Conservation (phyloP, 2,113 vertebrate genomes). For the Isichthys henryi region DNA sequence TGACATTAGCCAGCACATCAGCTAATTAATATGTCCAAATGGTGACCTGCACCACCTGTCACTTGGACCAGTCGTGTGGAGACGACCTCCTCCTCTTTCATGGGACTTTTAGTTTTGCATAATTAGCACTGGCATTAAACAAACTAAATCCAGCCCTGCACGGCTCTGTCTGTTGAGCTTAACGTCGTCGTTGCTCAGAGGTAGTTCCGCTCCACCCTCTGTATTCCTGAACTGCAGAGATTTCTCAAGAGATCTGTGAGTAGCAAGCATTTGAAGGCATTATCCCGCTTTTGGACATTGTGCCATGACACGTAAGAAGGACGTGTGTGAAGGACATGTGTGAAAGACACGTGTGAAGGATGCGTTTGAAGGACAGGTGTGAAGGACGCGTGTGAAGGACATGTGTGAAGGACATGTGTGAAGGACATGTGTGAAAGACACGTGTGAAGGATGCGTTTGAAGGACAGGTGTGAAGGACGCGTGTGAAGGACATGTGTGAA, state of each 20-base stretch:
- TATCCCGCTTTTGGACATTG: neutral
- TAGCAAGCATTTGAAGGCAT: neutral
- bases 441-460: neutral
- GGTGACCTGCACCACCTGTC: slow-evolving; percentile 54
- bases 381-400: neutral
- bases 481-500: no score
- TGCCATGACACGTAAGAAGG: neutral
- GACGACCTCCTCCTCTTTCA: slow-evolving; percentile 40
- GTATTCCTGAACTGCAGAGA: neutral
- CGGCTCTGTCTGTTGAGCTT: neutral
- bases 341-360: neutral
- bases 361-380: neutral
- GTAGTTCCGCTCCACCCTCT: neutral
- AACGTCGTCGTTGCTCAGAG: neutral
- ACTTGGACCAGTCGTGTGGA: slow-evolving; percentile 53
- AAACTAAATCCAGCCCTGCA: neutral
- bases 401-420: neutral
- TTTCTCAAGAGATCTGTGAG: neutral
- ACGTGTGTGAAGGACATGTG: neutral
- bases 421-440: neutral
- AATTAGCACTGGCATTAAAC: slow-evolving; percentile 32
- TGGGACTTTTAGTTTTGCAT: slow-evolving; percentile 27
- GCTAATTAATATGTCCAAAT: slow-evolving; percentile 53
- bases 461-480: no score
- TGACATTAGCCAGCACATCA: slow-evolving; percentile 46